These are phyloP conservation scores for Pollachius pollachius DNA, from an alignment of 2,113 vertebrate species.

Conservation along the genomic window DNA sequence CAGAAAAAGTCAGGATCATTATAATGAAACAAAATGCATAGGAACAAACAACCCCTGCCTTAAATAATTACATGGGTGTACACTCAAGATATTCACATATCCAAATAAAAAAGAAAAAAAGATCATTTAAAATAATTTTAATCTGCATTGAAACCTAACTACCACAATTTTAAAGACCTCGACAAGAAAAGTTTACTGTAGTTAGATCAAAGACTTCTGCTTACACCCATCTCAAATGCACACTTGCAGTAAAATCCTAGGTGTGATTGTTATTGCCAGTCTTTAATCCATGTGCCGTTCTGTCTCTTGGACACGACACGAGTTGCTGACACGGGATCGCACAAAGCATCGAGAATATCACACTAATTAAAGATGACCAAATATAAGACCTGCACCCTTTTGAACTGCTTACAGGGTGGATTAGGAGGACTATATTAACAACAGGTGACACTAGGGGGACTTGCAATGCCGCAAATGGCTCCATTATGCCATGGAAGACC, in stretches of 20 bases:
- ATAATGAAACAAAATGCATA: no score
- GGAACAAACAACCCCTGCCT: no score
- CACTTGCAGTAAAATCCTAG: conserved; percentile 24
- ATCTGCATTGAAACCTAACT: no score
- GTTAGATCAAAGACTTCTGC: no score
- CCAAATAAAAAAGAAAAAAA: no score
- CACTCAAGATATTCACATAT: no score
- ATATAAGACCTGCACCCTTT: conserved; percentile 87
- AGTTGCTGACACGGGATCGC: conserved; percentile 82
- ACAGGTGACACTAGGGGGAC: conserved; percentile 80
- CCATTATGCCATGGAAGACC: conserved; percentile 37
- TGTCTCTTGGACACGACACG: no score
- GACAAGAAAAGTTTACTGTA: no score
- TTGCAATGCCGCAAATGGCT: conserved; percentile 27
- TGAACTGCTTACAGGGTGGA: conserved; percentile 87
- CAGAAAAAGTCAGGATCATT: not conserved
- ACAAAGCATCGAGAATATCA: conserved; percentile 78
- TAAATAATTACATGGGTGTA: no score
- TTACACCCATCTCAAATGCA: not conserved
- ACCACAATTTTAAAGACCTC: no score
- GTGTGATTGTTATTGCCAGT: conserved; percentile 45
- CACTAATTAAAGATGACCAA: conserved; percentile 89
- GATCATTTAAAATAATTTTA: no score
- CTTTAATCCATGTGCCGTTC: conserved; percentile 65
- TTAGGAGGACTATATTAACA: conserved; percentile 87